phyloP scores from a whole-genome alignment of 2,888 invertebrate genomes.

The Nemurella pictetii region DNA sequence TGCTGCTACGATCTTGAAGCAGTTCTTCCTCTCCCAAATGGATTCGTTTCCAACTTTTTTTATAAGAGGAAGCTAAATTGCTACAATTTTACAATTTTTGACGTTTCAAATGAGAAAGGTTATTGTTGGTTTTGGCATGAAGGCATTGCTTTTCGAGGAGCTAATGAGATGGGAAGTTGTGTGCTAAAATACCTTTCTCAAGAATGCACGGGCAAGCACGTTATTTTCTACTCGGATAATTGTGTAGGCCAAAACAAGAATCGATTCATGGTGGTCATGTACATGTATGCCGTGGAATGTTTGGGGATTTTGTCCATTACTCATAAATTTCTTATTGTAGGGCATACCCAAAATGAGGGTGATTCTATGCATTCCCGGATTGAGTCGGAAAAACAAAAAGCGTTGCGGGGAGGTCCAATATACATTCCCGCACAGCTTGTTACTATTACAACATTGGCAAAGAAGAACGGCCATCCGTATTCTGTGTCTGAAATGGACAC shows the following conservation, averaged over 20 bases:
- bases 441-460: not conserved
- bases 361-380: constrained; percentile 19
- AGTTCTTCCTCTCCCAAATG: not conserved
- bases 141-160: constrained; percentile 20
- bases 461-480: constrained; percentile 3
- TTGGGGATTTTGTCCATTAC: not conserved
- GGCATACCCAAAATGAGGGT: constrained; percentile 29
- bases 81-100: constrained; percentile 24
- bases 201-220: constrained; percentile 3
- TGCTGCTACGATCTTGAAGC: not conserved
- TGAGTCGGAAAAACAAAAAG: constrained; percentile 1
- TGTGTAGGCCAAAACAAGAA: constrained; percentile 29
- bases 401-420: constrained; percentile 16
- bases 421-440: constrained; percentile 18
- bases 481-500: constrained; percentile 5
- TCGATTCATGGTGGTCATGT: constrained; percentile 14
- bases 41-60: constrained; percentile 7
- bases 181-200: not conserved
- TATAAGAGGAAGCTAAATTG: constrained; percentile 17
- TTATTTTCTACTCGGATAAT: constrained; percentile 27
- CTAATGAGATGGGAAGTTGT: constrained; percentile 19
- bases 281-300: not conserved
- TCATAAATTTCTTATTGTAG: constrained; percentile 22
- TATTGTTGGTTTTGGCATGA: constrained; percentile 29
- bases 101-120: not conserved